Conservation (phyloP, 2,888 invertebrate species). For the Macaria liturata region DNA sequence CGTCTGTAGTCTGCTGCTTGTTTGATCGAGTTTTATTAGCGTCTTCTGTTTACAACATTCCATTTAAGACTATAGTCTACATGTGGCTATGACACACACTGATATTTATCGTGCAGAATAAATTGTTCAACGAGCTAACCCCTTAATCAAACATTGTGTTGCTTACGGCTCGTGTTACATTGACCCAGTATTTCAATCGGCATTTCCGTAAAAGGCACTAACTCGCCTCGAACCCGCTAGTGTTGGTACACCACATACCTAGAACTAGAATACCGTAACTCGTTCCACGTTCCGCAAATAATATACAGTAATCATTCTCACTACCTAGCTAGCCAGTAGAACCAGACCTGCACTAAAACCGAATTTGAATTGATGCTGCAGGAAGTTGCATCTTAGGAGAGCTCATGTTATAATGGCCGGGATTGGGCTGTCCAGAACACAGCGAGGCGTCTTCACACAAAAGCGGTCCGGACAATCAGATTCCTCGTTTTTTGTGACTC, state of each 20-base stretch:
- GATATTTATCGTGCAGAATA: no score
- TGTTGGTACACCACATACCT: slow-evolving; percentile 10
- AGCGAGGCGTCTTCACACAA: slow-evolving; percentile 76
- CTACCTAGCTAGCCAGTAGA: slow-evolving; percentile 45
- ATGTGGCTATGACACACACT: no score
- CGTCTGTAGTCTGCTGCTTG: no score
- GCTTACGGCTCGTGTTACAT: slow-evolving; percentile 6
- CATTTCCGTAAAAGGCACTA: slow-evolving; percentile 15
- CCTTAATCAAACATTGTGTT: neutral
- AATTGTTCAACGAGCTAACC: no score
- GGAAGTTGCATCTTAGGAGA: slow-evolving; percentile 32
- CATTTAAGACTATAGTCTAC: no score
- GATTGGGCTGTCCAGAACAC: slow-evolving; percentile 50
- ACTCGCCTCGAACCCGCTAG: slow-evolving; percentile 9
- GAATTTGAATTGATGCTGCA: slow-evolving; percentile 38
- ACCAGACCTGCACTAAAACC: slow-evolving; percentile 39
- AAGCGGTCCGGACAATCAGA: slow-evolving; percentile 76
- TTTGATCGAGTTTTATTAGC: no score
- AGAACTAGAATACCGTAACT: slow-evolving; percentile 43
- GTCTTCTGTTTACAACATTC: no score
- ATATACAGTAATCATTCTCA: slow-evolving; percentile 46
- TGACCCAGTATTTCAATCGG: slow-evolving; percentile 15
- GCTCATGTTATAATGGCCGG: slow-evolving; percentile 44
- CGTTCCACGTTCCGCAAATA: slow-evolving; percentile 54
- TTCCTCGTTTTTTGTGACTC: slow-evolving; percentile 76